Base-by-base conservation (phyloP, 1,140 invertebrate species). In the Bicyclus anynana region DNA sequence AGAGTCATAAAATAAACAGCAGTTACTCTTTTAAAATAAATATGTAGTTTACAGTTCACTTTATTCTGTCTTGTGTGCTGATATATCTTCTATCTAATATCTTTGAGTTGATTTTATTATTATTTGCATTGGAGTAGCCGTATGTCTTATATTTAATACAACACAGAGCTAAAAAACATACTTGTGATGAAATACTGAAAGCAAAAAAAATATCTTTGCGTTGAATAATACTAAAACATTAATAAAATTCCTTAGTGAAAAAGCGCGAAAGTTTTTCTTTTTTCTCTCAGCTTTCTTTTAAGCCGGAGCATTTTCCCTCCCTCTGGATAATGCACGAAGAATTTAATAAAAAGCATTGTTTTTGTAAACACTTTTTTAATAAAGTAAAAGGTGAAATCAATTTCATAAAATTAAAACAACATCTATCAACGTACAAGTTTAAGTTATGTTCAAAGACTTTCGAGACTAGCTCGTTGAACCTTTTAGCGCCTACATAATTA, bases 311-410 rank as follows among this genome's bases (percentile, higher is more conserved):
- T 65, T 67, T 68, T 65, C 65, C 53, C 54, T 58, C 54, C 64
- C 64, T 67, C 56, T 64, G 78, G 69, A 74, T 79, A 75, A 83
- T 80, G 77, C 77, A 75, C 69, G 72, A 79, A 76, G 78, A 84
- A 84, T 83, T 86, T 86, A 84, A 86, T 84, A 84, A 83, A n/a
- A 80, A 75, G 70, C 72, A 71, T 75, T 68, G 62, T 74, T 74
- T 74, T 79, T 69, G 58, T 46, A 54, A 59, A 59, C 50, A 62
- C 58, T 66, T 65, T 69, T 68, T 74, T 69, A 52, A 61, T 55
- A 60, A 60, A 49, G 55, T 63, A 61, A 58, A 23, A 53, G 49
- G 57, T 50, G 47, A 62, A 53, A 52, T 46, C 37, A 13, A 42
- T 56, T 49, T 49, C 4, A 14, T 42, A 18, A 40, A 49, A 52